Conservation (phyloP, 2,113 vertebrate genomes). For the Myocastor coypus region DNA sequence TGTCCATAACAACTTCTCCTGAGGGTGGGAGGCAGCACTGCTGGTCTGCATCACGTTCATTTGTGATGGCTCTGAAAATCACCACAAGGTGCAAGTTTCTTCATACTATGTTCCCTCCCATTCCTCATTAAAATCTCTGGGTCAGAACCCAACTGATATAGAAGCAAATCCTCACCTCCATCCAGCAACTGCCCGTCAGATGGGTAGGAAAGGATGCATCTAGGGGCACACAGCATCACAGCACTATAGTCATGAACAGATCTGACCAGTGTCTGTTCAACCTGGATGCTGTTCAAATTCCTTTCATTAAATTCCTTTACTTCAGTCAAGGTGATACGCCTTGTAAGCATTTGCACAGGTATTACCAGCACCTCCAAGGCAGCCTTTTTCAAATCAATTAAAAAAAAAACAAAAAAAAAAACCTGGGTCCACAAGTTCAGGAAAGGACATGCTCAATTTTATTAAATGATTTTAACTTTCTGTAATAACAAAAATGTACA, state of each 20-base stretch:
- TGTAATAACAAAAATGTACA: not conserved
- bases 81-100: not conserved
- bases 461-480: not conserved
- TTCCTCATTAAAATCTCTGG: not conserved
- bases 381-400: not conserved
- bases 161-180: not conserved
- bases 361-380: not conserved
- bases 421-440: not conserved
- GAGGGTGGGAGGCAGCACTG: not conserved
- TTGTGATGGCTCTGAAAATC: conserved; percentile 17
- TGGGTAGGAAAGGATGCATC: not conserved
- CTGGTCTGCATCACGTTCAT: not conserved
- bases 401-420: too few relatives aligned
- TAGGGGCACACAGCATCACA: not conserved
- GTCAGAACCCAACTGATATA: not conserved
- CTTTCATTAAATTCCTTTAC: not conserved
- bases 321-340: not conserved
- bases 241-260: not conserved
- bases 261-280: not conserved
- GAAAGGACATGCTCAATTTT: not conserved
- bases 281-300: not conserved
- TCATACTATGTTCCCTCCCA: conserved; percentile 7
- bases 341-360: conserved; percentile 1
- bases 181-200: not conserved
- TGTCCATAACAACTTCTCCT: not conserved